Conservation (phyloP, 2,113 vertebrate genomes). For the Aegithalos caudatus region DNA sequence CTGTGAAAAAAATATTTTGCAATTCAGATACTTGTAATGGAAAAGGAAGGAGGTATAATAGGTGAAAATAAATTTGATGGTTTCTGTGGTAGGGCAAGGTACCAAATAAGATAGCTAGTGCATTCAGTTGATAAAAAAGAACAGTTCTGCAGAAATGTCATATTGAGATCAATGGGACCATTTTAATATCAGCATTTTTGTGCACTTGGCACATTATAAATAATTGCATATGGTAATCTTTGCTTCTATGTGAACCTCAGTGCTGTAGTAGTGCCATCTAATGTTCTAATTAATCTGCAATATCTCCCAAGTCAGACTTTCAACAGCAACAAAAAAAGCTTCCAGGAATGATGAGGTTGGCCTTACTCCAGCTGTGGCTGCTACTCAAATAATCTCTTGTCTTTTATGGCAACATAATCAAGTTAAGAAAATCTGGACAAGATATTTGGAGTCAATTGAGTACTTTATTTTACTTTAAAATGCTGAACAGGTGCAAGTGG, state of each 20-base stretch:
- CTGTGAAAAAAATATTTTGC: background rate
- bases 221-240: background rate
- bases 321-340: background rate
- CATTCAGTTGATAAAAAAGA: background rate
- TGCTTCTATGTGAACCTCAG: background rate
- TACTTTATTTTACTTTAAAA: conserved; percentile 50
- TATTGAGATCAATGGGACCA: background rate
- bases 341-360: background rate
- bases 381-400: background rate
- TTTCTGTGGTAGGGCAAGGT: background rate
- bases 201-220: background rate
- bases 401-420: conserved; percentile 33
- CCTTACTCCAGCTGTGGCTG: conserved; percentile 13
- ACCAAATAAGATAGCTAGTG: background rate
- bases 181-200: background rate
- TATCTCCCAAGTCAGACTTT: background rate
- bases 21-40: background rate
- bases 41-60: background rate
- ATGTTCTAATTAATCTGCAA: background rate
- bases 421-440: conserved; percentile 59
- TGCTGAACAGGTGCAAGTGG: conserved; percentile 63
- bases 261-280: background rate
- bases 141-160: background rate
- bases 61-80: background rate
- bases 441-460: conserved; percentile 56